Evolutionary conservation across 2,797 vertebrate genomes (phyloP), one percentile per base, ranked within the genome.

Genomic region (Coregonus sp.): DNA sequence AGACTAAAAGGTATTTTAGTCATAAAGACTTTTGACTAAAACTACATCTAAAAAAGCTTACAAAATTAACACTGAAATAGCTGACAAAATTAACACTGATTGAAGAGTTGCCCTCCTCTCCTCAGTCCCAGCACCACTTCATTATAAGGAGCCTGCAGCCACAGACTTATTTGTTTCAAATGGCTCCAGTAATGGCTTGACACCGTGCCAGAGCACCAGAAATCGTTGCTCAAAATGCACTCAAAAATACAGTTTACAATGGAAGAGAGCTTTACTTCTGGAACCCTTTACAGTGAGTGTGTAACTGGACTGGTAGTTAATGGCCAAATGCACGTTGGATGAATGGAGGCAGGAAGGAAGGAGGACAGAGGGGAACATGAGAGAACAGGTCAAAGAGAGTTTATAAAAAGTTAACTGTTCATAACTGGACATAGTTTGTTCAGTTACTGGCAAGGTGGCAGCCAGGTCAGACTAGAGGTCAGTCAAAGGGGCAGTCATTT

Each of bases 101-200:
- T 40, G 37, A 40, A 40, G 37, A 40, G 37, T 40, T 40, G 37
- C 37, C 59, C 59, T 63, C n/a, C 59, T 25, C n/a, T 63, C 3
- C 59, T 63, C 59, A 25, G 9, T 20, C 20, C 9, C 9, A 16
- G 82, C 76, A 80, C 69, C 80, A 80, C 86, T 89, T 87, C 74
- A 86, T 89, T 89, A 88, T 74, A 70, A 79, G 77, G 37, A 83
- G 85, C 81, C 82, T 74, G 82, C 73, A 82, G 83, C 79, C 56
- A 74, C 76, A 76, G 75, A 83, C 77, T 80, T 85, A 87, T 75
- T 80, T 67, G 50, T 83, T 84, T 87, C 78, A 83, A 85, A 75
- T 69, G 74, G 78, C 79, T 85, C 50, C 35, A 63, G 76, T 72
- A 90, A 89, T 80, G 59, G 75, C 72, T 84, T 84, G 84, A 81